Base-by-base conservation (phyloP, 2,113 vertebrate species). In the Natator depressus region DNA sequence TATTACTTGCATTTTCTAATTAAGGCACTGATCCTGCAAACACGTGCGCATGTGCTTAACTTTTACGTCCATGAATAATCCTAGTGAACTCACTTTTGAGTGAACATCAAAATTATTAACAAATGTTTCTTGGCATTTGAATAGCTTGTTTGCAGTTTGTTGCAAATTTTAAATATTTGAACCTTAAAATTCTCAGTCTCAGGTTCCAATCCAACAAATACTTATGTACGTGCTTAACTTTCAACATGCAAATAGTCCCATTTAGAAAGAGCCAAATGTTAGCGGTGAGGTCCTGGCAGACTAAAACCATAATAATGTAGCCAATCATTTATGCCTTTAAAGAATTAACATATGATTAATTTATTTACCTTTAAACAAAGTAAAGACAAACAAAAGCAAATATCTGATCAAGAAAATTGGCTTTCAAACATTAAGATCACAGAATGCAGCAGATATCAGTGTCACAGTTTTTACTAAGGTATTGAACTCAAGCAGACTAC, bases 401-500 rank as follows among this genome's bases (percentile, higher is more conserved):
- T 95, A 6, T 96, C 98, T 5, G 98, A 98, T 75, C 96, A 98
- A 80, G 98, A 99, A 89, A 98, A 98, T 90, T 98, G 97, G 94
- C 98, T 99, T 10, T 98, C 97, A 38, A 89, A 94, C 2, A 72
- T 96, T 82, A 98, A 98, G 92, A 98, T 99, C 76, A 94, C 96
- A 84, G 98, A 98, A 93, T 98, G 98, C 98, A 97, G 97, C 50
- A 96, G 97, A 93, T 92, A 95, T 5, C 98, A 98, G 69, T 97
- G 99, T 88, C 98, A 98, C 76, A 95, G 92, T 88, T 98, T 98
- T 46, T 76, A 76, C 38, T 46, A 99, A 99, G 98, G 99, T 99
- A 91, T 91, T 19, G 65, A 50, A 53, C 47, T 7, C 86, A 90
- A 24, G 76, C 6, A 6, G 17, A 81, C 8, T 25, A 85, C 54